Conservation (phyloP, 2,797 vertebrate species). For the Crocodylus rhombifer region DNA sequence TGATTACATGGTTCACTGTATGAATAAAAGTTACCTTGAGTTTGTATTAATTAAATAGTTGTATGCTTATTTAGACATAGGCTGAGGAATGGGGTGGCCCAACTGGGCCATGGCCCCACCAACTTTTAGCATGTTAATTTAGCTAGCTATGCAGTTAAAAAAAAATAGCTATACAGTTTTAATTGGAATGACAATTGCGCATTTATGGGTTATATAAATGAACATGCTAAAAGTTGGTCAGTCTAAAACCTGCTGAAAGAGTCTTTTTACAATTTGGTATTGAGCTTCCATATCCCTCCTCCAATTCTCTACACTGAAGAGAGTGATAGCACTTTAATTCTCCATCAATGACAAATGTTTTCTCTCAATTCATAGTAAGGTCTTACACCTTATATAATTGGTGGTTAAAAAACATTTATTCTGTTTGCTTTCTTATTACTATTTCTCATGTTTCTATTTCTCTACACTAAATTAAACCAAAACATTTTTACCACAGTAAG, state of each 20-base stretch:
- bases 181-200: no score
- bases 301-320: slow-evolving; percentile 20
- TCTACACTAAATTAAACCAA: background rate
- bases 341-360: slow-evolving; percentile 3
- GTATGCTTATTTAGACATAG: no score
- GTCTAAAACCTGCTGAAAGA: slow-evolving; percentile 58
- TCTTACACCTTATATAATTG: background rate
- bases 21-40: no score
- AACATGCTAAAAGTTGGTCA: no score
- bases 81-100: no score
- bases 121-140: no score
- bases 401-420: background rate
- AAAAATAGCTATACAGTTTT: no score
- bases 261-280: slow-evolving; percentile 50
- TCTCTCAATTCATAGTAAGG: background rate
- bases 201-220: no score
- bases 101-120: no score
- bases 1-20: no score
- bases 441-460: background rate
- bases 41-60: no score
- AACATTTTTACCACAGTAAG: background rate
- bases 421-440: background rate
- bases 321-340: slow-evolving; percentile 37
- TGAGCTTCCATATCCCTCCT: slow-evolving; percentile 28
- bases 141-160: no score